Base-by-base conservation (phyloP, 2,113 vertebrate species). In the Myxocyprinus asiaticus region DNA sequence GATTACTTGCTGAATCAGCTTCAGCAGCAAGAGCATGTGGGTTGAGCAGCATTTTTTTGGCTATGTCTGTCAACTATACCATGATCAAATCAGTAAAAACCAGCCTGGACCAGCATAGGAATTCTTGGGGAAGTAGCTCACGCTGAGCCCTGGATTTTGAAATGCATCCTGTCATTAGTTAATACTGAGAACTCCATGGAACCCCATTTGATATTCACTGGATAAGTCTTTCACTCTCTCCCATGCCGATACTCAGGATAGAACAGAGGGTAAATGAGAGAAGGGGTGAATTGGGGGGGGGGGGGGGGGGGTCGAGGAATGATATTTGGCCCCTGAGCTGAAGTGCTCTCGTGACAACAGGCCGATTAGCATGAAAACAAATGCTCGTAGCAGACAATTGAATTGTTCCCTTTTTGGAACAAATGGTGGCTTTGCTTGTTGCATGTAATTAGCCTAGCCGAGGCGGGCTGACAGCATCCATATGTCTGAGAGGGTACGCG, bases 371-470 rank as follows among this genome's bases (percentile, higher is more conserved):
- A 82, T 76, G 66, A 67, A 84, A 84, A 79, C 74, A 82, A 81
- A 84, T 79, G 83, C 76, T 84, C 11, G 80, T 79, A 78, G 76
- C 80, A 79, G 80, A 79, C 76, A 84, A 84, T 84, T 86, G 77
- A 86, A 86, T 86, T 69, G 76, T 86, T 83, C 82, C 80, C 72
- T 82, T 67, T 86, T 83, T 86, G 75, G 78, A 85, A 83, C 76
- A 83, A 85, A 85, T 81, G 84, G 79, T 79, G 80, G 81, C 81
- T 77, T 83, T 84, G 79, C 82, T 84, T 79, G 85, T 83, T 84
- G 82, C 77, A 81, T 86, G 82, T 83, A 86, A 86, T 86, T 86
- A 86, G 85, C 77, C 72, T 76, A 81, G 82, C 72, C 45, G 67
- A 77, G 76, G 65, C 68, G n/a, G 79, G 76, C 76, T 86, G 84